Evolutionary conservation across 2,888 invertebrate genomes (phyloP).

Genomic region (Drosophila quinaria): DNA sequence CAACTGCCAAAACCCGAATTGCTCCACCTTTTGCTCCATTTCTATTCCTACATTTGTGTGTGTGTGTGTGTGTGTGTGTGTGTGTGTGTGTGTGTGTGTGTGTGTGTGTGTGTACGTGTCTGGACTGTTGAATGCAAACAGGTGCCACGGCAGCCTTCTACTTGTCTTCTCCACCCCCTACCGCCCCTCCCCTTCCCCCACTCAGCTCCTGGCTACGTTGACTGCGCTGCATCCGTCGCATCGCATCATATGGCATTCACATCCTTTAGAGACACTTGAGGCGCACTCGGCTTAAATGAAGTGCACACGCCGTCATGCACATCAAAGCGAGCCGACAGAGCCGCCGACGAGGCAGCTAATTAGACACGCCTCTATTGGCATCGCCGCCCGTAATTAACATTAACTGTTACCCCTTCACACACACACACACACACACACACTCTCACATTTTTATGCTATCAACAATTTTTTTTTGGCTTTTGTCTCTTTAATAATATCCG

Average conservation of each 20-base stretch:
- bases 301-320: constrained; percentile 76
- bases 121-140: constrained; percentile 72
- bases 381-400: constrained; percentile 62
- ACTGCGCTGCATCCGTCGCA: constrained; percentile 37
- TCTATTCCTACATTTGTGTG: constrained; percentile 19
- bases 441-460: constrained; percentile 26
- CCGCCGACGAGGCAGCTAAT: constrained; percentile 64
- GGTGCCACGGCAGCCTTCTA: constrained; percentile 51
- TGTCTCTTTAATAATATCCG: constrained; percentile 23
- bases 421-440: background rate
- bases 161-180: background rate
- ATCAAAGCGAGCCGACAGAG: constrained; percentile 71
- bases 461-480: constrained; percentile 30
- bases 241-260: constrained; percentile 49
- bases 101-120: constrained; percentile 45
- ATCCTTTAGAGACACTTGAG: constrained; percentile 77
- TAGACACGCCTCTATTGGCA: constrained; percentile 73
- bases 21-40: constrained; percentile 21
- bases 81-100: constrained; percentile 19
- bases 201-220: background rate
- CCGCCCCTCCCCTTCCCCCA: too few species aligned
- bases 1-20: constrained; percentile 29
- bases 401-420: constrained; percentile 57
- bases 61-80: constrained; percentile 13
- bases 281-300: constrained; percentile 77